Evolutionary conservation across 2,797 vertebrate species (phyloP), one percentile per base, ranked within the genome.

Genomic region (Tapirus indicus): DNA sequence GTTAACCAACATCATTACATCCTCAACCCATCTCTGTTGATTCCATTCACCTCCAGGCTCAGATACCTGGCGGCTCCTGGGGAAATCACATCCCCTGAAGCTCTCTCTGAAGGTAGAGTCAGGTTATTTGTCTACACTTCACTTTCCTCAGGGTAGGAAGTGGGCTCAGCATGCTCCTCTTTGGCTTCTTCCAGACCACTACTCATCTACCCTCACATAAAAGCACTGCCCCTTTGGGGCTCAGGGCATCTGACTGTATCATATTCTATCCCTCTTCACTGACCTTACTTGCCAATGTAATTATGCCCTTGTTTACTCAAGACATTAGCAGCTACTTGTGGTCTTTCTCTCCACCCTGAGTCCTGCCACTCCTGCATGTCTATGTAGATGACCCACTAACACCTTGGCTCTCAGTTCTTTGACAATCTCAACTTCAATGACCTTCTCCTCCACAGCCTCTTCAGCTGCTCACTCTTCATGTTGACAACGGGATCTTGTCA

Each of bases 71-170:
- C 32, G 72, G 47, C 17, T 8, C 32, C 6, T 20, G 32, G 75
- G 58, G 47, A 82, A 88, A 17, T 58, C 0, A 2, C 27, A 75
- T 49, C 35, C 47, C 49, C 25, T 21, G 54, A 62, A 79, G 71
- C 25, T 44, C 47, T 56, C 25, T 38, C 20, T 38, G 38, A 38
- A 72, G 27, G 64, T 56, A 20, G 44, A 60, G n/a, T 29, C 16
- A 4, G n/a, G 17, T 58, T 47, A 8, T 72, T 79, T 68, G 13
- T 80, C 52, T 29, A 54, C 6, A 64, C 11, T 3, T 75, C 9
- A 41, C 6, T 58, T 92, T 92, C n/a, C 47, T 77, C 21, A 75
- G 79, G 52, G 44, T 35, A 64, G 35, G n/a, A 95, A 41, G 44
- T 56, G n/a, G 49, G 25, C 25, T 41, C 25, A 41, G 58, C 21